Percentiles rank a stretch among this genome's conserved stretches.
These are phyloP conservation scores for Cheilosia impressa DNA, from an alignment of 2,888 invertebrate species.

Conservation along the genomic window DNA sequence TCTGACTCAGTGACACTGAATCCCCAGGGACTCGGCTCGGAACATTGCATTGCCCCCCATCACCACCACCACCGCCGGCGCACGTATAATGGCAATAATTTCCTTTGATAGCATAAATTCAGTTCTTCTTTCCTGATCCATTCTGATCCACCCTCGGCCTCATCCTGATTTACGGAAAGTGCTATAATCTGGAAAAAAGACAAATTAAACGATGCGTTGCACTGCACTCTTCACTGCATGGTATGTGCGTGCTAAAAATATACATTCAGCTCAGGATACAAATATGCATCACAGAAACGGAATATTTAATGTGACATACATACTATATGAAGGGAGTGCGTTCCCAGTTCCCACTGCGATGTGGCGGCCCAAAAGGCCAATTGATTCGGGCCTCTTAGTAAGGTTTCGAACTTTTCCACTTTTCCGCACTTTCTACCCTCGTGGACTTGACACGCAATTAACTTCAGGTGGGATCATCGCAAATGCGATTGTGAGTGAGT, in stretches of 20 bases:
- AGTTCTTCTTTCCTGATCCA: conserved; percentile 58
- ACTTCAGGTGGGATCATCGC: conserved; percentile 70
- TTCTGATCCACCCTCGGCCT: conserved; percentile 55
- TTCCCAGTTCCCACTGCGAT: conserved; percentile 20
- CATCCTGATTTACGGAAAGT: conserved; percentile 74
- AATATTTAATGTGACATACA: conserved; percentile 69
- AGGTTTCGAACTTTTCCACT: conserved; percentile 9
- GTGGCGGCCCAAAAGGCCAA: conserved; percentile 34
- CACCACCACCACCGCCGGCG: conserved; percentile 3
- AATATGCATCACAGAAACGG: conserved; percentile 57
- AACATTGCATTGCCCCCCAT: conserved; percentile 41
- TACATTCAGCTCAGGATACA: conserved; percentile 6
- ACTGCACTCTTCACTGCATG: conserved; percentile 17
- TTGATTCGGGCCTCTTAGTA: conserved; percentile 32
- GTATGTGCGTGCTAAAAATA: conserved; percentile 17
- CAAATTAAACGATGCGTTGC: conserved; percentile 66
- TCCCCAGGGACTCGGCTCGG: conserved; percentile 47
- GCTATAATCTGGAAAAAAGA: conserved; percentile 72
- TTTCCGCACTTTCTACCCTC: conserved; percentile 25
- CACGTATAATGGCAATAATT: conserved; percentile 72
- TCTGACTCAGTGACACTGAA: conserved; percentile 35
- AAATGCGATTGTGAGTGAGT: conserved; percentile 53
- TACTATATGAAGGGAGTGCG: conserved; percentile 1
- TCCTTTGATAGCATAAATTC: conserved; percentile 72
- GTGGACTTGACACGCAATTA: conserved; percentile 74